These are phyloP conservation scores for Rhynchonycteris naso DNA, from an alignment of 2,797 vertebrate genomes.

Conservation along the genomic window DNA sequence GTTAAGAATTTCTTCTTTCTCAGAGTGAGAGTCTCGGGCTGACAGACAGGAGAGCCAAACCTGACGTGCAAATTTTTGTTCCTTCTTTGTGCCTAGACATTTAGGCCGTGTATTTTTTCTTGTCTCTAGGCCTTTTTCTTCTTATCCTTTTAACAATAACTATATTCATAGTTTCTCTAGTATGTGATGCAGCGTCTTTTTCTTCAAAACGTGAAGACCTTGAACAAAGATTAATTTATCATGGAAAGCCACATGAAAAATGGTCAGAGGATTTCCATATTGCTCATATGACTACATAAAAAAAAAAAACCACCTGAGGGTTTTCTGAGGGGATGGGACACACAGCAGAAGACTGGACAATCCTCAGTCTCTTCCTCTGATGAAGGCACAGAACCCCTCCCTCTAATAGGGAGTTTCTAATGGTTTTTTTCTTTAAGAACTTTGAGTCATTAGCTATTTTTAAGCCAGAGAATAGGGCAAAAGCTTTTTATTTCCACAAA, in stretches of 20 bases:
- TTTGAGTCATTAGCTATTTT: not conserved
- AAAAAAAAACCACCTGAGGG: not conserved
- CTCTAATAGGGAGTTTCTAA: not conserved
- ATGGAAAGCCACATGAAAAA: conserved; percentile 14
- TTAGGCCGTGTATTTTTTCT: not conserved
- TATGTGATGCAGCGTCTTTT: not conserved
- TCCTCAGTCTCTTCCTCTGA: not conserved
- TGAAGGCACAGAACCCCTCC: too few relatives aligned
- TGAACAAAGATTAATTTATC: not conserved
- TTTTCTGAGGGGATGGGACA: not conserved
- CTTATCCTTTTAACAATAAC: not conserved
- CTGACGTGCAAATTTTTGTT: fast-evolving
- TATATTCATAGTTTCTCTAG: not conserved
- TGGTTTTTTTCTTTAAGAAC: not conserved
- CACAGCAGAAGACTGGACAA: too few relatives aligned
- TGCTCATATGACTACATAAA: not conserved
- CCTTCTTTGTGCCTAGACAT: not conserved
- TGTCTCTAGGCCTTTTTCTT: not conserved
- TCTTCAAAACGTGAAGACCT: not conserved
- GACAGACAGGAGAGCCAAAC: fast-evolving
- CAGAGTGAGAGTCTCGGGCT: not conserved
- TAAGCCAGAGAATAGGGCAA: not conserved
- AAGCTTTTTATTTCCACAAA: not conserved
- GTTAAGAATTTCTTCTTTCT: not conserved
- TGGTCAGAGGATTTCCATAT: not conserved